Conservation (phyloP, 1,140 invertebrate species). For the Bombus waltoni region DNA sequence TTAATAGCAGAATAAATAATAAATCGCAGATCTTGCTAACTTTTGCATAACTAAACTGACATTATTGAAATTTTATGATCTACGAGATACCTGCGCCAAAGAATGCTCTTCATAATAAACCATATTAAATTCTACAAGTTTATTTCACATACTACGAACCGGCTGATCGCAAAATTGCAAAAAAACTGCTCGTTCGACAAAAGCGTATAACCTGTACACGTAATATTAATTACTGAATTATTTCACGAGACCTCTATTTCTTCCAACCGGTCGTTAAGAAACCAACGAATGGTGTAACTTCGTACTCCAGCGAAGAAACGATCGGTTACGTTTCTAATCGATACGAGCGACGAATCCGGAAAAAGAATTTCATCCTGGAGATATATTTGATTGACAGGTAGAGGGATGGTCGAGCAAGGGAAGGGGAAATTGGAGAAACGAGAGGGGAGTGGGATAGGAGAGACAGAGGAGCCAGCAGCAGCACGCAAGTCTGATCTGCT, state of each 20-base stretch:
- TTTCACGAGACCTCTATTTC: background rate
- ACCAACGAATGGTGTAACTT: background rate
- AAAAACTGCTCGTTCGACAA: no score
- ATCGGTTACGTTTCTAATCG: constrained; percentile 2
- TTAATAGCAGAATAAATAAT: no score
- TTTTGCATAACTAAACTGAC: no score
- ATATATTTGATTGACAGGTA: constrained; percentile 44
- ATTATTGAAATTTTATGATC: no score
- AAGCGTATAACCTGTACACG: no score
- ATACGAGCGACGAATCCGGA: background rate
- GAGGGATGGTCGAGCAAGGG: background rate
- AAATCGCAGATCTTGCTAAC: no score
- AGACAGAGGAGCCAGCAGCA: constrained; percentile 56
- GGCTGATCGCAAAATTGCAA: no score
- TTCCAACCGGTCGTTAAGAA: background rate
- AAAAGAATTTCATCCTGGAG: constrained; percentile 11
- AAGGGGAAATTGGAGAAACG: constrained; percentile 65
- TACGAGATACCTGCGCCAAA: no score
- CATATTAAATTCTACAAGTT: no score
- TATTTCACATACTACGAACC: no score
- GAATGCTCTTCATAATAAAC: no score
- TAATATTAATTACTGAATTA: background rate
- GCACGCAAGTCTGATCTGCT: constrained; percentile 79
- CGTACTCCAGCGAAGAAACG: no score
- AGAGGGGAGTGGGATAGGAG: constrained; percentile 49